Percentiles rank a stretch among this genome's conserved stretches.
These are phyloP conservation scores for Indicator maculatus DNA, from an alignment of 2,113 vertebrate species.

Conservation along the genomic window DNA sequence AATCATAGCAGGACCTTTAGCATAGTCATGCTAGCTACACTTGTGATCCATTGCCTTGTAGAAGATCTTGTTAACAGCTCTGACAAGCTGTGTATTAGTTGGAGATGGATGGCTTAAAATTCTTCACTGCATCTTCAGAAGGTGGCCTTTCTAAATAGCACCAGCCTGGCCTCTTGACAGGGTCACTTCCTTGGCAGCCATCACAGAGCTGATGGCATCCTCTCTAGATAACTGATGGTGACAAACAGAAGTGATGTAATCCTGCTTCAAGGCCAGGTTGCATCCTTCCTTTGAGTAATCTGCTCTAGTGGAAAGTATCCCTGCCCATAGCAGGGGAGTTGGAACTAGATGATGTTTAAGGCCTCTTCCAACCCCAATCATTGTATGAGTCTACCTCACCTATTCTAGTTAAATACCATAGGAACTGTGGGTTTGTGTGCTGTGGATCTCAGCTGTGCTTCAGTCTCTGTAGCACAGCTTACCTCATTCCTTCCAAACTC, in stretches of 20 bases:
- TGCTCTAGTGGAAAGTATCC: too few relatives aligned
- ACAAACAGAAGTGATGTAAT: neutral
- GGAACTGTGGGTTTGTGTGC: neutral
- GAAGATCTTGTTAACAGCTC: conserved; percentile 48
- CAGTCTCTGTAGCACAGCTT: neutral
- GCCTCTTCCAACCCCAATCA: neutral
- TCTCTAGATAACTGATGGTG: neutral
- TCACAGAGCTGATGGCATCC: neutral
- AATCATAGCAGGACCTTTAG: conserved; percentile 20
- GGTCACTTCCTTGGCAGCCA: accelerated
- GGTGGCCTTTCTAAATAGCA: neutral
- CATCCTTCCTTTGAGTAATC: too few relatives aligned
- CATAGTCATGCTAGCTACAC: neutral
- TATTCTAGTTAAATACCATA: neutral
- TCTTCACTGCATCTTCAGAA: neutral
- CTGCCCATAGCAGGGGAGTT: too few relatives aligned
- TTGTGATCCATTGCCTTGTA: conserved; percentile 39
- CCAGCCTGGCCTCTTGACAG: neutral
- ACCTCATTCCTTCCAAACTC: neutral
- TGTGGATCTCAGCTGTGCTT: neutral
- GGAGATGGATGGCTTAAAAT: conserved; percentile 5
- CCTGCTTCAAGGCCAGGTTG: too few relatives aligned
- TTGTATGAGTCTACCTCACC: neutral
- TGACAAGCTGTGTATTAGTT: conserved; percentile 28
- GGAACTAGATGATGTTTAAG: neutral